A percentile compares a stretch with the other conserved stretches of the same genome.
Conservation (phyloP, 2,113 vertebrate genomes). For the Amblyopsis rosae region DNA sequence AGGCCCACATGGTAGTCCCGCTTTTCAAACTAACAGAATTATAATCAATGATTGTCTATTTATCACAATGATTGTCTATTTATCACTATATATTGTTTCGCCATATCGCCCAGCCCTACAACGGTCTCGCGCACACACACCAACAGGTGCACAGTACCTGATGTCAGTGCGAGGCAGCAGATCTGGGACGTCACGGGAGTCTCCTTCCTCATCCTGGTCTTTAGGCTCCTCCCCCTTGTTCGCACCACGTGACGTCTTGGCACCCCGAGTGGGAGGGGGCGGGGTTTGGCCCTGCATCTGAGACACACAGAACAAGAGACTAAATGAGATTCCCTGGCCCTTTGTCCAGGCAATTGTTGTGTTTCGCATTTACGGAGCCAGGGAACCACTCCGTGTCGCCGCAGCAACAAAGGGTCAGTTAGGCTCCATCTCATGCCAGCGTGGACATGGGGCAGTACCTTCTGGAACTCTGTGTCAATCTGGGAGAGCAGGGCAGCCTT, state of each 20-base stretch:
- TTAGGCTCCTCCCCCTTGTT: conserved; percentile 60
- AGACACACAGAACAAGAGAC: not conserved
- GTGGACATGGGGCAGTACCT: conserved; percentile 69
- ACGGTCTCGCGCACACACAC: not conserved
- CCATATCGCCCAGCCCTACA: not conserved
- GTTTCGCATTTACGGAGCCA: no score
- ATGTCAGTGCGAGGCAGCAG: conserved; percentile 88
- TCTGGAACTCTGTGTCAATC: conserved; percentile 91
- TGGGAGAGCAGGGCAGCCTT: conserved; percentile 88
- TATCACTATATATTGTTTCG: no score
- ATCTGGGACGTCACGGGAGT: conserved; percentile 81
- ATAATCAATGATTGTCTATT: no score
- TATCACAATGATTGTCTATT: no score
- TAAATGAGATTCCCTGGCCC: not conserved
- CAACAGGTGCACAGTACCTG: conserved; percentile 62
- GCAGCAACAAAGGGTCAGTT: not conserved
- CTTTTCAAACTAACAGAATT: no score
- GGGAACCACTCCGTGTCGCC: not conserved
- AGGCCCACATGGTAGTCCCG: no score
- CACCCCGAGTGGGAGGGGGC: conserved; percentile 79
- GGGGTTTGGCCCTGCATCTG: conserved; percentile 88
- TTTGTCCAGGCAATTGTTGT: no score
- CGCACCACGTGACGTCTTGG: conserved; percentile 51
- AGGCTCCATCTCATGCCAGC: not conserved
- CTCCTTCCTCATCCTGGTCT: conserved; percentile 80